Evolutionary conservation across 2,113 vertebrate species (phyloP).

Genomic region (Lanius ludovicianus): DNA sequence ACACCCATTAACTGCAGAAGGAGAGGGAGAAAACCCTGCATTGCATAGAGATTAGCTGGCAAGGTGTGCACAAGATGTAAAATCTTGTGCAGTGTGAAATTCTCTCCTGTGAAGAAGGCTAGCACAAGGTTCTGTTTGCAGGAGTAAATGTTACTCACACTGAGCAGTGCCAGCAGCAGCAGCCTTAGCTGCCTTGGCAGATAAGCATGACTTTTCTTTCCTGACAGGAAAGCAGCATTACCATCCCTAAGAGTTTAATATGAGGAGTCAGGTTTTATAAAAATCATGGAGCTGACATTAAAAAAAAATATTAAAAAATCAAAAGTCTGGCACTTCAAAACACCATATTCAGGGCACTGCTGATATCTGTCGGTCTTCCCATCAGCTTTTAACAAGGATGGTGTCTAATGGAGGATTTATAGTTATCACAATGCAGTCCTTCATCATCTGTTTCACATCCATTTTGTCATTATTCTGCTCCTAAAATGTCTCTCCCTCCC

Average conservation of each 20-base stretch:
- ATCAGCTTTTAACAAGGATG: background rate
- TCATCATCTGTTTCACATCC: background rate
- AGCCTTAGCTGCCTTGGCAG: background rate
- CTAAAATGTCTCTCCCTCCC: background rate
- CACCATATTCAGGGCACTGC: background rate
- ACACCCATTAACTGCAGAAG: background rate
- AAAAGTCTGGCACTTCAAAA: background rate
- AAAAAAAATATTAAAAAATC: background rate
- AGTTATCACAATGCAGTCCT: background rate
- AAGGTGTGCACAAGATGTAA: background rate
- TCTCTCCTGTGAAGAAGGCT: background rate
- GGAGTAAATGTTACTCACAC: background rate
- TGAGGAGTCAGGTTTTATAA: background rate
- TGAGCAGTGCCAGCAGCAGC: background rate
- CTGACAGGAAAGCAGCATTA: background rate
- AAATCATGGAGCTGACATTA: background rate
- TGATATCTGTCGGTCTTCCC: background rate
- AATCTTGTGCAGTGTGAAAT: background rate
- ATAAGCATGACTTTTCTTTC: background rate
- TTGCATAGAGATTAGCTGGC: background rate
- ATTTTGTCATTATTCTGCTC: background rate
- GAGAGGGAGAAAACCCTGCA: background rate
- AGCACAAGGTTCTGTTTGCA: background rate
- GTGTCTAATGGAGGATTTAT: background rate
- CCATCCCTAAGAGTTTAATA: background rate